Evolutionary conservation across 1,140 invertebrate genomes (phyloP).

Genomic region (Drosophila bocqueti): DNA sequence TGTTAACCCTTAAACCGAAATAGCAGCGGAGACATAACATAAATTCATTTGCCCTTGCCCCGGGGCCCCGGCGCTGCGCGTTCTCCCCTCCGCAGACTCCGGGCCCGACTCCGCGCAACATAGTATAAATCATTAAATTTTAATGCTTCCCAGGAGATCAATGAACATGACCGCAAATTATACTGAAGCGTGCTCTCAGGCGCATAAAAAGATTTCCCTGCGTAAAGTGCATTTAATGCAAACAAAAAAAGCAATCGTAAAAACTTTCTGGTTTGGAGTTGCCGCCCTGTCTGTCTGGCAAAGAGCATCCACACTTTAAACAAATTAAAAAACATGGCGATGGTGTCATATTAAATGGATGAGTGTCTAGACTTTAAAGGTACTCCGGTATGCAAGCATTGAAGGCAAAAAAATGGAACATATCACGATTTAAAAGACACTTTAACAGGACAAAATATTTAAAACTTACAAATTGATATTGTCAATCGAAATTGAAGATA

Average conservation of each 20-base stretch:
- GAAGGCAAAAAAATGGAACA: neutral
- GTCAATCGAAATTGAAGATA: neutral
- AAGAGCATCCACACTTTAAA: slow-evolving; percentile 51
- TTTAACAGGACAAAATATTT: neutral
- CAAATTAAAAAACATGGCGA: slow-evolving; percentile 26
- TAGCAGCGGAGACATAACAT: slow-evolving; percentile 69
- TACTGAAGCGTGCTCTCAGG: slow-evolving; percentile 82
- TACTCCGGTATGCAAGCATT: neutral
- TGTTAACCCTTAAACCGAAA: slow-evolving; percentile 74
- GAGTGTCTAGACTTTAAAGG: slow-evolving; percentile 46
- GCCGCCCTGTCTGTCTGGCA: slow-evolving; percentile 30
- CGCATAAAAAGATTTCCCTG: slow-evolving; percentile 75
- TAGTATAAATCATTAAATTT: slow-evolving; percentile 83
- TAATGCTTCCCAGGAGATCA: slow-evolving; percentile 84
- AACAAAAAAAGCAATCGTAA: slow-evolving; percentile 44
- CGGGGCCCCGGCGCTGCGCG: neutral
- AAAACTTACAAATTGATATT: neutral
- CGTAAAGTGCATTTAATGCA: slow-evolving; percentile 72
- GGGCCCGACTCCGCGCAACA: slow-evolving; percentile 22
- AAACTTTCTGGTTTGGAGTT: slow-evolving; percentile 69
- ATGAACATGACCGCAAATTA: slow-evolving; percentile 84
- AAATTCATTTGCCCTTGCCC: slow-evolving; percentile 61
- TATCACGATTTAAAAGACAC: neutral
- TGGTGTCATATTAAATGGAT: slow-evolving; percentile 27
- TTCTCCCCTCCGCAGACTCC: slow-evolving; percentile 17